These are phyloP conservation scores for Lamellibrachia satsuma DNA, from an alignment of 2,888 invertebrate species.

Conservation along the genomic window DNA sequence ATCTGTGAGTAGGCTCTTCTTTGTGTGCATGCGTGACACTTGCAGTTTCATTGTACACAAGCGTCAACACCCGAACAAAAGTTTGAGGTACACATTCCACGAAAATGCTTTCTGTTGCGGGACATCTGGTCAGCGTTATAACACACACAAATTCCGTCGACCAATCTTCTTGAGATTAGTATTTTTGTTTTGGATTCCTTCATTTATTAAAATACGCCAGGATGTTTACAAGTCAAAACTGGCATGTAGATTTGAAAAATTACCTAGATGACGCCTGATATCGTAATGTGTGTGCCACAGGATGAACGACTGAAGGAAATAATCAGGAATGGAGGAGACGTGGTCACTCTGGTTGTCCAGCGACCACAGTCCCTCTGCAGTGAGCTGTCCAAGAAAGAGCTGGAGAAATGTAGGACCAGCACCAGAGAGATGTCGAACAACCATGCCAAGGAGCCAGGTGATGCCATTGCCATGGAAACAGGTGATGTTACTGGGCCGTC, in stretches of 20 bases:
- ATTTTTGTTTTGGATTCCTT: no score
- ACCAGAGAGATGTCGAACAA: background rate
- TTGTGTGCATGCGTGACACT: background rate
- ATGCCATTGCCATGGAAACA: background rate
- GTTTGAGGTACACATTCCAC: no score
- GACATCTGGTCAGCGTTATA: no score
- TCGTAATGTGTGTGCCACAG: background rate
- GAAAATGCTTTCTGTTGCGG: no score
- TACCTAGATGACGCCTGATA: background rate
- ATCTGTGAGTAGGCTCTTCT: background rate
- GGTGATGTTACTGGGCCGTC: background rate
- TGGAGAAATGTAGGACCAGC: background rate
- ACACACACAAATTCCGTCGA: no score
- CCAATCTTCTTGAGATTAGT: no score
- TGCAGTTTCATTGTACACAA: no score
- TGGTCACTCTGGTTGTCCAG: background rate
- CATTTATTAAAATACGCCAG: no score
- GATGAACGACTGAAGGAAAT: background rate
- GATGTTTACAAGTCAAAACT: no score
- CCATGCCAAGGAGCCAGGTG: background rate
- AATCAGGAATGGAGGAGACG: background rate
- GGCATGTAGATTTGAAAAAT: background rate
- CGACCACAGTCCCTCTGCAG: background rate
- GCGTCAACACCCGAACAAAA: no score
- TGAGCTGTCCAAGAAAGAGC: background rate